Evolutionary conservation across 1,140 invertebrate species (phyloP).

Genomic region (Protaetia brevitarsis): DNA sequence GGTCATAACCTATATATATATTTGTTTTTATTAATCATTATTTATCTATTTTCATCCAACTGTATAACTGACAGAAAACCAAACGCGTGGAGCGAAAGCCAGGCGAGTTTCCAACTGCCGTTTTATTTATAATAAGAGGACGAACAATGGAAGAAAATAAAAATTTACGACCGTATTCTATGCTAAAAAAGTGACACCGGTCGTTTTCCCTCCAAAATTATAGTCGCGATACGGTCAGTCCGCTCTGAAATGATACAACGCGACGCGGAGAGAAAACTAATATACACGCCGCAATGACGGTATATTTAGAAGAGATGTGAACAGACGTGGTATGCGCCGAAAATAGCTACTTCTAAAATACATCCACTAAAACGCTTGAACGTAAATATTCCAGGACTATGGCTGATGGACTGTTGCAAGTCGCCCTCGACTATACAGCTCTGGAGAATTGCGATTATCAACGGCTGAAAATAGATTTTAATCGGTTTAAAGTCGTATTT

Average conservation of each 20-base stretch:
- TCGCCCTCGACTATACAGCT: no score
- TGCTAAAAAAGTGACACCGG: neutral
- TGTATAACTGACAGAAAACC: conserved; percentile 2
- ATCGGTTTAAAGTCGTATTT: no score
- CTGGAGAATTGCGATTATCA: no score
- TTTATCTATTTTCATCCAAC: neutral
- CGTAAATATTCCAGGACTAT: conserved; percentile 10
- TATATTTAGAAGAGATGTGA: conserved; percentile 11
- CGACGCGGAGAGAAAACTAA: neutral
- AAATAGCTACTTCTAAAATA: conserved; percentile 6
- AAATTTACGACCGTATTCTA: neutral
- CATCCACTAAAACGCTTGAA: conserved; percentile 1
- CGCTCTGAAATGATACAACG: neutral
- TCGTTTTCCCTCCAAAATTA: neutral
- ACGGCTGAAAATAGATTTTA: no score
- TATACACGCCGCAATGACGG: neutral
- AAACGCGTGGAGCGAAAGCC: no score
- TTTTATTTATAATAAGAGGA: no score
- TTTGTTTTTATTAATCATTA: neutral
- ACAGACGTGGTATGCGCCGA: conserved; percentile 8
- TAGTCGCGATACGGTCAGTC: neutral
- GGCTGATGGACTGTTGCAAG: no score
- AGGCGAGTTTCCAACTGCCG: no score
- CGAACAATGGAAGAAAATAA: neutral
- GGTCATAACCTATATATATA: neutral